Base-by-base conservation (phyloP, 2,113 vertebrate species). In the Rhizomys pruinosus region DNA sequence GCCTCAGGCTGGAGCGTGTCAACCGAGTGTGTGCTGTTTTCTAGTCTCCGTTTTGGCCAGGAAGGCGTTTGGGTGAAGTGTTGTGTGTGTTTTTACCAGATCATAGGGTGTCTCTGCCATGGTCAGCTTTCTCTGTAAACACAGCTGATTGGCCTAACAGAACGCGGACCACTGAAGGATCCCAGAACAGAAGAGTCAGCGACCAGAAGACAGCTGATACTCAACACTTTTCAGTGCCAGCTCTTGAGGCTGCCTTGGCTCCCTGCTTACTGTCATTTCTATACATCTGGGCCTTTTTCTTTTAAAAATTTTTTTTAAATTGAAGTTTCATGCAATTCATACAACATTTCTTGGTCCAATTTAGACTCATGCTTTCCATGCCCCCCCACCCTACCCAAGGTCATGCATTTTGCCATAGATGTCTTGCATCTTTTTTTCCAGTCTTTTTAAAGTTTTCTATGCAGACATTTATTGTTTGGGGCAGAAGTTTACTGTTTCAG, bases 71-170 rank as follows among this genome's bases (percentile, higher is more conserved):
- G 44, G 74, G 68, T 68, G 44, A 66, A 55, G 52, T 32, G 11
- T 29, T 37, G 42, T 19, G 39, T 15, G 7, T 19, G 2, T n/a
- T 72, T 89, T 64, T 42, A 74, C 12, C 42, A 74, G 84, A 57
- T n/a, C 19, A 3, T 17, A 20, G 52, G 64, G 72, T 25, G 29
- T 76, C 66, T 64, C 23, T 0, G 0, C 0, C 0, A 4, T 42
- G 39, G 12, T 25, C 73, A 25, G 44, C 57, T 20, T 23, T 32
- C 52, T 47, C 34, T 27, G 29, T 57, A 79, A 74, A 69, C 93
- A 77, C 22, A 93, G 91, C 87, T 92, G 89, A 59, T 29, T 76
- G 87, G 29, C 68, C 61, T 91, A 89, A 91, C 39, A 81, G 73
- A 71, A 88, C 25, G 87, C 47, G 1, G 27, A 64, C 4, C n/a